Conservation (phyloP, 2,888 invertebrate genomes). For the Ectropis crepuscularia region DNA sequence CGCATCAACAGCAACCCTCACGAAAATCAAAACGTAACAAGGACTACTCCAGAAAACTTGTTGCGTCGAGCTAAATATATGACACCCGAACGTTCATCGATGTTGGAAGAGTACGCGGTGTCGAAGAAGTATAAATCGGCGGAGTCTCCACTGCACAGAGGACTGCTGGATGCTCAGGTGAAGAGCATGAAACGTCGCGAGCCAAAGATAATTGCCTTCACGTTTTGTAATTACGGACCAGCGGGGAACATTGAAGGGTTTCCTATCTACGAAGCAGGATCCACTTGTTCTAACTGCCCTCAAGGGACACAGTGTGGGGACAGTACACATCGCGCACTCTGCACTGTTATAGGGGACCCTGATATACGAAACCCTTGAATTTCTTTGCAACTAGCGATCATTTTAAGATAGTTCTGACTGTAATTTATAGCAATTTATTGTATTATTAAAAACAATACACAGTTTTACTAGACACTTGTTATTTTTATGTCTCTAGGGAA, state of each 20-base stretch:
- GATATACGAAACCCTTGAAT: constrained; percentile 42
- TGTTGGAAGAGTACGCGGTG: constrained; percentile 60
- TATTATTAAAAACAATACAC: too few species aligned
- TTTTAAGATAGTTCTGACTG: too few species aligned
- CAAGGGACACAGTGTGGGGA: constrained; percentile 71
- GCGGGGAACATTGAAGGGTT: constrained; percentile 79
- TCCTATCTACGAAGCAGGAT: constrained; percentile 74
- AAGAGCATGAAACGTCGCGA: constrained; percentile 51
- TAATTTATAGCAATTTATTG: too few species aligned
- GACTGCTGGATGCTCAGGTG: constrained; percentile 45
- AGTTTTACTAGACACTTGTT: too few species aligned
- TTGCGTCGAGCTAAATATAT: constrained; percentile 66
- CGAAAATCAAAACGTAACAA: constrained; percentile 38
- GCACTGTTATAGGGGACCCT: constrained; percentile 68
- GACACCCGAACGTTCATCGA: constrained; percentile 48
- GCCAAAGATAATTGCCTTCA: constrained; percentile 70
- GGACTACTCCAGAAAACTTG: constrained; percentile 55
- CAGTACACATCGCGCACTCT: constrained; percentile 71
- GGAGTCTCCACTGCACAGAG: constrained; percentile 69
- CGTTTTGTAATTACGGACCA: constrained; percentile 79
- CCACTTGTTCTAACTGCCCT: constrained; percentile 70
- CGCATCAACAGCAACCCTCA: neutral
- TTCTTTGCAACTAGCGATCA: neutral
- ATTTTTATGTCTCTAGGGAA: too few species aligned
- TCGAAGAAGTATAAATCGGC: constrained; percentile 41